These are phyloP conservation scores for Mugil cephalus DNA, from an alignment of 2,113 vertebrate genomes.

Conservation along the genomic window DNA sequence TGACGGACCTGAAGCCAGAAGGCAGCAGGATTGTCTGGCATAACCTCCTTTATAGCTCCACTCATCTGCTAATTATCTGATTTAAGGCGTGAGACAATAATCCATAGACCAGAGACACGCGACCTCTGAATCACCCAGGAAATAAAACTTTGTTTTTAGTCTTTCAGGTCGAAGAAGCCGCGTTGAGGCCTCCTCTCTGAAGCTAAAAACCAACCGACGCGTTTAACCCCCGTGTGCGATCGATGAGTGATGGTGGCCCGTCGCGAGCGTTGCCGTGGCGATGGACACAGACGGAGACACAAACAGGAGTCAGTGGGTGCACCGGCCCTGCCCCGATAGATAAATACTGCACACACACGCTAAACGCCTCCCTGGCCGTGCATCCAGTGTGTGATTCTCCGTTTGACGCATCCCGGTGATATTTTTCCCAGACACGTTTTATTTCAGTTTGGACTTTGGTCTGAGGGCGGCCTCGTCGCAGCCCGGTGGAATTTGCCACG, in stretches of 20 bases:
- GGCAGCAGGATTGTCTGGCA: too few relatives aligned
- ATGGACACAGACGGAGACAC: slow-evolving; percentile 25
- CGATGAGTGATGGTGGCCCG: too few relatives aligned
- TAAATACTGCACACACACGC: slow-evolving; percentile 67
- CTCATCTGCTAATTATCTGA: too few relatives aligned
- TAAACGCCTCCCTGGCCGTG: slow-evolving; percentile 35
- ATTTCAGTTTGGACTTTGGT: slow-evolving; percentile 67
- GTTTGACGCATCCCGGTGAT: slow-evolving; percentile 48
- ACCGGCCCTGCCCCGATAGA: slow-evolving; percentile 43
- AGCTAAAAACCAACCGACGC: too few relatives aligned
- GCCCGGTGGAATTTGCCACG: slow-evolving; percentile 73
- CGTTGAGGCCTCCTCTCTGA: too few relatives aligned
- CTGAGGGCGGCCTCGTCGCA: slow-evolving; percentile 54
- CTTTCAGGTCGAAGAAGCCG: too few relatives aligned
- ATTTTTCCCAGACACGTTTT: slow-evolving; percentile 66
- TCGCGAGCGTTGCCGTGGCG: slow-evolving; percentile 3
- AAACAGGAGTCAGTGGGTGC: not conserved
- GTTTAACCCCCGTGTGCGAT: too few relatives aligned
- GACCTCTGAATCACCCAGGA: not conserved
- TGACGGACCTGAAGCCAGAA: too few relatives aligned
- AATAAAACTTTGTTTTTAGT: too few relatives aligned
- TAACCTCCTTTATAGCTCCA: too few relatives aligned
- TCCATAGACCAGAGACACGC: too few relatives aligned
- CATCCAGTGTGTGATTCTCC: slow-evolving; percentile 12
- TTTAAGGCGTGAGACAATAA: too few relatives aligned